Conservation (phyloP, 2,797 vertebrate genomes). For the Thunnus albacares region DNA sequence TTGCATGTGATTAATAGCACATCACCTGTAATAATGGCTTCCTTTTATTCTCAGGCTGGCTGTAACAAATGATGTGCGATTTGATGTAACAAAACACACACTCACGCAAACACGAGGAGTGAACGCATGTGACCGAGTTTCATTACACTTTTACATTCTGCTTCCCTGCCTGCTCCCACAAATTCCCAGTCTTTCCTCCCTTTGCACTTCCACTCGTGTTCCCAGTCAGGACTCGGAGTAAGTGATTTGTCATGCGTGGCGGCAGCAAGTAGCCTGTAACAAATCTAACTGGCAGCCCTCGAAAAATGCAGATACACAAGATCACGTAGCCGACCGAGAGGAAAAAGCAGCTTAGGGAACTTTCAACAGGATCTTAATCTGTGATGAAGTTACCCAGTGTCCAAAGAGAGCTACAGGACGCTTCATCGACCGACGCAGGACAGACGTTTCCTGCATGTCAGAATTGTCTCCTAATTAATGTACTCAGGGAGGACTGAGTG, state of each 20-base stretch:
- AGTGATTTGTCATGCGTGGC: conserved; percentile 79
- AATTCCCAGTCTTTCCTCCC: conserved; percentile 42
- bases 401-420: conserved; percentile 43
- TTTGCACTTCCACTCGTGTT: conserved; percentile 50
- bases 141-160: conserved; percentile 30
- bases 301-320: conserved; percentile 71
- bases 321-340: conserved; percentile 76
- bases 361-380: conserved; percentile 74
- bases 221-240: conserved; percentile 61
- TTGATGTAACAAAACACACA: conserved; percentile 32
- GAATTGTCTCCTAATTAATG: conserved; percentile 67
- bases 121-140: conserved; percentile 5
- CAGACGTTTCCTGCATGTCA: conserved; percentile 60
- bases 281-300: conserved; percentile 84
- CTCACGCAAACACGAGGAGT: not conserved
- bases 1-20: conserved; percentile 64
- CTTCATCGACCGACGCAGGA: conserved; percentile 58
- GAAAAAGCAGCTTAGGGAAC: conserved; percentile 71
- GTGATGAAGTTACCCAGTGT: conserved; percentile 66
- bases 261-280: conserved; percentile 81
- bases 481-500: conserved; percentile 47
- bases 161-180: conserved; percentile 38
- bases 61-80: conserved; percentile 37
- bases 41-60: conserved; percentile 16
- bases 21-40: conserved; percentile 56